Evolutionary conservation across 2,888 invertebrate genomes (phyloP), one percentile per base, ranked within the genome.

Genomic region (Gryllus longicercus): DNA sequence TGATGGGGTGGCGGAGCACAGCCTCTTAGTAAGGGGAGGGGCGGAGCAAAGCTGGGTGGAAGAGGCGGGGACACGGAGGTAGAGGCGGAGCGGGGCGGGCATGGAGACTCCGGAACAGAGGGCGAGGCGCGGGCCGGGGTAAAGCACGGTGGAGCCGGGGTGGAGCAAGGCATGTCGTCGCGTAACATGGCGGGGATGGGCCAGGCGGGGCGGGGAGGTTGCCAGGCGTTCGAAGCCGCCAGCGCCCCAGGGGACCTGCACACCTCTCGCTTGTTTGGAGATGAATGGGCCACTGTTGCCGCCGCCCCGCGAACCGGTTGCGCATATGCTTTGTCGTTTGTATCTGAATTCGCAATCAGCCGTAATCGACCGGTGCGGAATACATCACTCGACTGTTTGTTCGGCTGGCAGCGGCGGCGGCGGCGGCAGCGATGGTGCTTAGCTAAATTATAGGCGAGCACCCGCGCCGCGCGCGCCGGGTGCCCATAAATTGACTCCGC

Each of bases 211-310:
- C 63, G 63, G 4, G 63, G 63, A 63, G 11, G 10, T 3, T n/a
- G 63, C 63, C 1, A 63, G 63, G 63, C n/a, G 11, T 63, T 14
- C 63, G 63, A 63, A 63, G 63, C 14, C 14, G 63, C 14, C n/a
- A n/a, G 63, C 14, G 63, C n/a, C 63, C 63, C 63, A 8, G n/a
- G 63, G 63, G 63, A 63, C n/a, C 16, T 18, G n/a, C 16, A 63
- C n/a, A n/a, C 63, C n/a, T 63, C 63, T 63, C 63, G 63, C 63
- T 63, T 63, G 63, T 63, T 63, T 63, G 16, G 63, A 63, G 63
- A 63, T 63, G 63, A 63, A 63, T 63, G 63, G 16, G 63, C 14
- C 16, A 38, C 38, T 38, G 38, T 38, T 38, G 38, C 38, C 38
- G 8, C 8, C 8, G 38, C 38, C 8, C 38, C 38, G 38, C 8